Conservation (phyloP, 1,140 invertebrate genomes). For the Ganaspis sp. region DNA sequence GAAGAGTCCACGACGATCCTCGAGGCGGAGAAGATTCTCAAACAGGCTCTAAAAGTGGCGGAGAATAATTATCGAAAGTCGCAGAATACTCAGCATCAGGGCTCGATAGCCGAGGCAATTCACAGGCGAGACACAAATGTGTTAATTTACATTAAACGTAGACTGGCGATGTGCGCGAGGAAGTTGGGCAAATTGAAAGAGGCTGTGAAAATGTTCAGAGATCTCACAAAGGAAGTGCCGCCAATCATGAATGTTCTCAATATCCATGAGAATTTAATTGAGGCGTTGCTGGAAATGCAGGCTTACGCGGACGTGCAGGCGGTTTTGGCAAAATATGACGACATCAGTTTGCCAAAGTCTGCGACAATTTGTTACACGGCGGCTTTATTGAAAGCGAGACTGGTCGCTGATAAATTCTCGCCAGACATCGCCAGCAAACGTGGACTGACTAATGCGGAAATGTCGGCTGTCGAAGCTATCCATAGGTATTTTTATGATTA, state of each 20-base stretch:
- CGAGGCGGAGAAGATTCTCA: constrained; percentile 92
- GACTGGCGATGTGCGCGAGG: constrained; percentile 97
- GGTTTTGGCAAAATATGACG: constrained; percentile 97
- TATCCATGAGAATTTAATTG: constrained; percentile 98
- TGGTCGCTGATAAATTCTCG: constrained; percentile 95
- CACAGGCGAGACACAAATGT: constrained; percentile 96
- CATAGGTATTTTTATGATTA: constrained; percentile 76
- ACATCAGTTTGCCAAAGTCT: constrained; percentile 96
- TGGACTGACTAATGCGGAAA: constrained; percentile 91
- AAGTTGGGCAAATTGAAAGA: constrained; percentile 96
- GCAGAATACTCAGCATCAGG: constrained; percentile 87
- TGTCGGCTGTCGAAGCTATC: constrained; percentile 97
- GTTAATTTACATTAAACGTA: constrained; percentile 94
- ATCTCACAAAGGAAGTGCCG: constrained; percentile 97
- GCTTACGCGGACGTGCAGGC: constrained; percentile 98
- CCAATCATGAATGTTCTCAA: constrained; percentile 97
- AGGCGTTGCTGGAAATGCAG: constrained; percentile 96
- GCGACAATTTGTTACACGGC: constrained; percentile 98
- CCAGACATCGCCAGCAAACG: constrained; percentile 92
- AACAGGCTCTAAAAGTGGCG: constrained; percentile 91
- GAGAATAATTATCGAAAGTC: constrained; percentile 91
- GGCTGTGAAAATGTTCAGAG: constrained; percentile 97
- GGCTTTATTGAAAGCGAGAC: constrained; percentile 93
- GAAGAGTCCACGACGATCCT: constrained; percentile 95
- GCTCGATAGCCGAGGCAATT: constrained; percentile 85